Percentiles rank a stretch among this genome's conserved stretches.
These are phyloP conservation scores for Pteruthius melanotis DNA, from an alignment of 2,113 vertebrate genomes.

Conservation along the genomic window DNA sequence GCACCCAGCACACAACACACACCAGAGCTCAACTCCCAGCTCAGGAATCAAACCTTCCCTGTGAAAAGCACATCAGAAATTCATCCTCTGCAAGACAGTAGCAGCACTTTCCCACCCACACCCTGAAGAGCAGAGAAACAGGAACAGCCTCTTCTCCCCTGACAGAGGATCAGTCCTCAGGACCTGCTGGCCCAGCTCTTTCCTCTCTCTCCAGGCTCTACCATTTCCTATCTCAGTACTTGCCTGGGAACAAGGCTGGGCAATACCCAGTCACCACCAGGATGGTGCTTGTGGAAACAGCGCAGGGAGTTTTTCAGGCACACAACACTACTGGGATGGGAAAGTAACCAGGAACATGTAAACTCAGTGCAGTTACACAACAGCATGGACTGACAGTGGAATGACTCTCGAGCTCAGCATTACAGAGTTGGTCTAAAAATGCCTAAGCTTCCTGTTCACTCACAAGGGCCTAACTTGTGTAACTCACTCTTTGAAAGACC, in stretches of 20 bases:
- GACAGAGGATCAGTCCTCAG: background rate
- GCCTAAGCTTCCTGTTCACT: background rate
- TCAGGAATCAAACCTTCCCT: background rate
- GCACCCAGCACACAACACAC: background rate
- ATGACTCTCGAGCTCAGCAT: background rate
- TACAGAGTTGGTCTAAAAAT: background rate
- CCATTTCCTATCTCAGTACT: rapidly evolving
- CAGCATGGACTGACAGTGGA: background rate
- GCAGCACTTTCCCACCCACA: background rate
- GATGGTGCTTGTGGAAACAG: rapidly evolving
- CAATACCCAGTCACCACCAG: background rate
- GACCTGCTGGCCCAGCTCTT: rapidly evolving
- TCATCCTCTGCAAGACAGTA: background rate
- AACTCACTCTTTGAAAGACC: background rate
- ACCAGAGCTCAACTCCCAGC: background rate
- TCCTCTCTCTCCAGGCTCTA: background rate
- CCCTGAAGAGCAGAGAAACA: background rate
- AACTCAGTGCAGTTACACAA: background rate
- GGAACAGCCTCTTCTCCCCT: background rate
- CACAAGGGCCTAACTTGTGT: background rate
- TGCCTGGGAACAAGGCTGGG: rapidly evolving
- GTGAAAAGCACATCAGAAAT: background rate
- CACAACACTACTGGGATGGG: background rate
- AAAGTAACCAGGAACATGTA: background rate
- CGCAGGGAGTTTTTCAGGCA: background rate